phyloP scores from a whole-genome alignment of 2,888 invertebrate species.

The Mesorhabditis spiculigera region DNA sequence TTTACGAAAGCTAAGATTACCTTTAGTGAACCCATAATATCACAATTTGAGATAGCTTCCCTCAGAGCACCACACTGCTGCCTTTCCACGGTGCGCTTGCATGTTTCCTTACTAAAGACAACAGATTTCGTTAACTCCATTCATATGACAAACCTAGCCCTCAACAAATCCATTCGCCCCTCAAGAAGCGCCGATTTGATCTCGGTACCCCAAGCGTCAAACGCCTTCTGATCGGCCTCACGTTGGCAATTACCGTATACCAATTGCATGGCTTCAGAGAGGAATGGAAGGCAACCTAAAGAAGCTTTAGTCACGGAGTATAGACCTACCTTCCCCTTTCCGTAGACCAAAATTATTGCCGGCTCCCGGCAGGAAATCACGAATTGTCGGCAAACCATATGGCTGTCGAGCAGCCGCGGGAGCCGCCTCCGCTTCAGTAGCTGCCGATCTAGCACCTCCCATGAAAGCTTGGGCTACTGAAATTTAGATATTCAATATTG shows the following conservation, averaged over 20 bases:
- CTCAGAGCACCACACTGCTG: slow-evolving; percentile 54
- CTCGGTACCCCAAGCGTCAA: slow-evolving; percentile 55
- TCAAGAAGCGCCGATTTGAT: slow-evolving; percentile 45
- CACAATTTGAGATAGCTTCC: slow-evolving; percentile 51
- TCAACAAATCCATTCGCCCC: slow-evolving; percentile 52
- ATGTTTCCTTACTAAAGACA: slow-evolving; percentile 52
- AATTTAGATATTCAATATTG: background rate
- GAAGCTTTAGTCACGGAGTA: too few relatives aligned
- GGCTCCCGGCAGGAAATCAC: slow-evolving; percentile 47
- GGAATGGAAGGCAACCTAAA: slow-evolving; percentile 53
- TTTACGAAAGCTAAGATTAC: slow-evolving; percentile 10
- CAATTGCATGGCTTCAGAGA: slow-evolving; percentile 56
- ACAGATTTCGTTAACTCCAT: background rate
- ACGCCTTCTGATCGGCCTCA: slow-evolving; percentile 54
- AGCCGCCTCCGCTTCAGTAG: background rate
- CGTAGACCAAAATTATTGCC: slow-evolving; percentile 50
- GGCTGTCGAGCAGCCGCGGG: slow-evolving; percentile 4
- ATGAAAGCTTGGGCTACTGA: background rate
- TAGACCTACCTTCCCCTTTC: slow-evolving; percentile 42
- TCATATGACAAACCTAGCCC: slow-evolving; percentile 38
- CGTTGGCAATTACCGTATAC: slow-evolving; percentile 54
- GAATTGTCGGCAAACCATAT: slow-evolving; percentile 21
- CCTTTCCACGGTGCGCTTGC: slow-evolving; percentile 53
- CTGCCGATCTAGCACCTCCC: slow-evolving; percentile 3
- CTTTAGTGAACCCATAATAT: slow-evolving; percentile 50